Percentiles rank a stretch among this genome's conserved stretches.
Conservation (phyloP, 2,113 vertebrate species). For the Myodes glareolus region DNA sequence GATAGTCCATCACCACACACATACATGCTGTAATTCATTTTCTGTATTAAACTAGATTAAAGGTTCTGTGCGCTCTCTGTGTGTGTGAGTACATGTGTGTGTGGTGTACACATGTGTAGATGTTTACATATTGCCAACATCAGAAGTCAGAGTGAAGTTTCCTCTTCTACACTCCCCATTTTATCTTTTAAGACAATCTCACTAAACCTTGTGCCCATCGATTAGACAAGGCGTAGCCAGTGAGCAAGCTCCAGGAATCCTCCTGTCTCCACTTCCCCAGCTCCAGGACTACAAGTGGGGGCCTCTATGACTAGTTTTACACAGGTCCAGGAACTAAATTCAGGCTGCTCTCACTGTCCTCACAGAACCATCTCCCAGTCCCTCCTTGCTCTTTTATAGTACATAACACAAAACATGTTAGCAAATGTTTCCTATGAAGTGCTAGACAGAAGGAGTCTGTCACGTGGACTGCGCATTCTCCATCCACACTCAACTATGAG, state of each 20-base stretch:
- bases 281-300: not conserved
- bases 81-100: not conserved
- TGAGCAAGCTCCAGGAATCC: not conserved
- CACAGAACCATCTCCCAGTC: not conserved
- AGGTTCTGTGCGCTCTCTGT: constrained; percentile 9
- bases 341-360: not conserved
- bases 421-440: not conserved
- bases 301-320: not conserved
- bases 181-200: not conserved
- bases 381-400: not conserved
- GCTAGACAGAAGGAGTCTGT: not conserved
- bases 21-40: not conserved
- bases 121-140: not conserved
- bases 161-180: not conserved
- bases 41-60: constrained; percentile 11
- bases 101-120: not conserved
- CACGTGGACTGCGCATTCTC: not conserved
- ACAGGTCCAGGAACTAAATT: not conserved
- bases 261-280: not conserved
- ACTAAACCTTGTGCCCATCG: not conserved
- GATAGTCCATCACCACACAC: not conserved
- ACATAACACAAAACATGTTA: not conserved
- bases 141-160: not conserved
- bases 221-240: not conserved
- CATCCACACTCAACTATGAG: not conserved